Base-by-base conservation (phyloP, 2,888 invertebrate genomes). In the Cosmorhoe ocellata region DNA sequence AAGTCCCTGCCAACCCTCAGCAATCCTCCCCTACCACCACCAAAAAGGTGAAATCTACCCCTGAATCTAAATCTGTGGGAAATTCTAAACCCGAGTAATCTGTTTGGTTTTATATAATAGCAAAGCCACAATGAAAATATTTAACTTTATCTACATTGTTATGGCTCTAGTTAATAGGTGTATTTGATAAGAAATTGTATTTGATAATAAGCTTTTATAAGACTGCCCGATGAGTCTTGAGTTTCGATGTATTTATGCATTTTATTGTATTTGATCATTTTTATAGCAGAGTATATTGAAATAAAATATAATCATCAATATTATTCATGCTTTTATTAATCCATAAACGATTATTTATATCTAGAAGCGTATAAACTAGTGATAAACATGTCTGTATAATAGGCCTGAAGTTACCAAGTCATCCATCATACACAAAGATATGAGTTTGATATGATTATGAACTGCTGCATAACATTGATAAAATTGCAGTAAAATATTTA, bases 31-130 rank as follows among this genome's bases (percentile, higher is more conserved):
- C 85, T 49, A 75, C 82, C 61, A 84, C 81, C 61, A 55, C 78
- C 51, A 71, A 71, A 50, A 68, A 69, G 42, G 78, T 85, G 48
- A 86, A 85, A 45, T 57, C 84, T 9, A 85, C 86, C 28, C 88
- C 87, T 10, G 85, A 87, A 63, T 76, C 75, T 0, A 87, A 87
- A 55, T 85, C 89, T 1, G 67, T 71, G 12, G 76, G 72, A 56
- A 66, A 73, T 63, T 58, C 68, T 40, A 59, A 69, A 36, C 51
- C 45, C 24, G 45, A 66, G 51, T 63, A 63, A 63, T 40, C 18
- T 48, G 56, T 51, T 59, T 50, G 49, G 59, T 52, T 59, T 54
- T 51, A 49, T 53, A 14, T 62, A n/a, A n/a, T n/a, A n/a, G 53
- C 38, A 36, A 26, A 34, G 71, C 81, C 84, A 84, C 82, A 68